Evolutionary conservation across 2,113 vertebrate species (phyloP), one percentile per base, ranked within the genome.

Genomic region (Protobothrops flavoviridis): DNA sequence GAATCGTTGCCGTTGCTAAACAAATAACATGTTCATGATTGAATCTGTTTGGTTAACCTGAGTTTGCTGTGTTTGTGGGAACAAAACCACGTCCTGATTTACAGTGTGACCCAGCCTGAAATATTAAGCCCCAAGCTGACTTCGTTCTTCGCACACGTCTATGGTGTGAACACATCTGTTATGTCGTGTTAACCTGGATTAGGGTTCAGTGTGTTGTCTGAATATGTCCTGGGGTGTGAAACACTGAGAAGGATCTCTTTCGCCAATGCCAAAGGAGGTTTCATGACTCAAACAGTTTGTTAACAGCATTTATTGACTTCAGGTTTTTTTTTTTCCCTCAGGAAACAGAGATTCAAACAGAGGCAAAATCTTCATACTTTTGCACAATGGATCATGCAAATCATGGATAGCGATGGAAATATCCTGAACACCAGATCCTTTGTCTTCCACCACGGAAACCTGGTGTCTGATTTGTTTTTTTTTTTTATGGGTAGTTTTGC

Each of bases 321-420:
- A 81, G 4, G 11, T 10, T 61, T 26, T 11, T 20, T 17, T 39
- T 8, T 9, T 8, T 3, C 3, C 0, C 3, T 20, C 33, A 39
- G 69, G 69, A 81, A 81, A 39, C 69, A 39, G 5, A 81, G 69
- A 39, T 81, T 81, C 33, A 20, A 81, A 81, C n/a, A 39, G n/a
- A 74, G 15, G 33, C 17, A 39, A 81, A 81, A 81, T 39, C 33
- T 8, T 74, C n/a, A 17, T 17, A 11, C 23, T 8, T 48, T 26
- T 26, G 10, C 1, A 61, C 48, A 45, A 59, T 45, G 17, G 59
- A 1, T 11, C 56, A 52, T 52, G 90, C 88, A 96, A 96, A 97
- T 95, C 91, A 93, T 90, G 90, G 94, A 91, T 85, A 90, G 88
- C 23, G 64, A 95, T 94, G 94, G 94, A 96, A 96, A 95, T 90